phyloP scores from a whole-genome alignment of 2,797 vertebrate species.

The Hypotaenidia philippensis region DNA sequence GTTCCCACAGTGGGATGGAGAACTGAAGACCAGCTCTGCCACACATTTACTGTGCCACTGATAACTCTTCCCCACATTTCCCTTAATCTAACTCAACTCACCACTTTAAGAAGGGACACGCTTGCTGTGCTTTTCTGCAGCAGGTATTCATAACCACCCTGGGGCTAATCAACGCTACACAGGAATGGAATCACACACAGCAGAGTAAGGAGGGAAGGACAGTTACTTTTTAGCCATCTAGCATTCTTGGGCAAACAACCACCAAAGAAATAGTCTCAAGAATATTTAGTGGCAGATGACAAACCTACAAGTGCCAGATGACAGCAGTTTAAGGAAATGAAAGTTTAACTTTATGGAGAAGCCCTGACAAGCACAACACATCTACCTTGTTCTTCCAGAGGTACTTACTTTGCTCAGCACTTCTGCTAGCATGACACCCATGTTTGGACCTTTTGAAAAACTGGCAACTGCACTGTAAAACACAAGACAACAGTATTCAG shows the following conservation, averaged over 20 bases:
- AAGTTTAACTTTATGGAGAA: not conserved
- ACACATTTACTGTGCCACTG: not conserved
- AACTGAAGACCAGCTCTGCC: not conserved
- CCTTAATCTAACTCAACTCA: no score
- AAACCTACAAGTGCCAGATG: not conserved
- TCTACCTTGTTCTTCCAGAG: fast-evolving
- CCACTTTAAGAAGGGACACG: not conserved
- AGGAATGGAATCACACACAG: not conserved
- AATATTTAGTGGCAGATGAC: not conserved
- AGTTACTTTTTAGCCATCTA: not conserved
- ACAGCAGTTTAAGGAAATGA: not conserved
- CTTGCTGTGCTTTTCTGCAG: not conserved
- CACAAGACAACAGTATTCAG: conserved; percentile 13
- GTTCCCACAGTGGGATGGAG: not conserved
- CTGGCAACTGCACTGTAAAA: conserved; percentile 68
- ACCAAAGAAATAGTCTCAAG: not conserved
- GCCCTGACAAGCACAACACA: not conserved
- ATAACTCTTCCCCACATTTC: not conserved
- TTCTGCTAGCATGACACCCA: conserved; percentile 81
- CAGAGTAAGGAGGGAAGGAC: not conserved
- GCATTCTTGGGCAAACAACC: not conserved
- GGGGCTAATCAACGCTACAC: fast-evolving
- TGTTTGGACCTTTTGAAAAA: conserved; percentile 84
- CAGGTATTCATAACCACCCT: no score
- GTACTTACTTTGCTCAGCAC: conserved; percentile 88